Conservation (phyloP, 2,113 vertebrate genomes). For the Prochilodus magdalenae region DNA sequence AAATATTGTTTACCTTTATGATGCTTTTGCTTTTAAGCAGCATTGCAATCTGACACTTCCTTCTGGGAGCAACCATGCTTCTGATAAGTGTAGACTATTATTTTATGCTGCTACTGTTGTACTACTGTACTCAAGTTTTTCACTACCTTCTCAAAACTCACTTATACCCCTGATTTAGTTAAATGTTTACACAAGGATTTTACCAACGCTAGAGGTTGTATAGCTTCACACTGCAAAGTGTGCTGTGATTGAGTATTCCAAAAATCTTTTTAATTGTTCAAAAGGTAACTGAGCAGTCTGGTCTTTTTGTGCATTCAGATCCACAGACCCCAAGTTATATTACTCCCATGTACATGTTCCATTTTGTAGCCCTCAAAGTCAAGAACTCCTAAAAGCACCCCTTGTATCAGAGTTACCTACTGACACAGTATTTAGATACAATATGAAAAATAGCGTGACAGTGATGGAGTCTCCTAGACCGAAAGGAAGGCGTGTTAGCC, state of each 20-base stretch:
- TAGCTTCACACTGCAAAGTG: too few relatives aligned
- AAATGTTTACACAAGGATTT: too few relatives aligned
- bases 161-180: background rate
- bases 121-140: background rate
- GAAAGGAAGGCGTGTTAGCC: background rate
- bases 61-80: too few relatives aligned
- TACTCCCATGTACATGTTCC: slow-evolving; percentile 9
- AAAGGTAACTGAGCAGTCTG: too few relatives aligned
- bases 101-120: background rate
- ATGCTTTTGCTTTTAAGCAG: too few relatives aligned
- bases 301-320: background rate
- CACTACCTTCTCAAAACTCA: background rate
- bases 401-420: background rate
- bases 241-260: too few relatives aligned
- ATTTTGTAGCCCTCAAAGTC: background rate
- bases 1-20: too few relatives aligned
- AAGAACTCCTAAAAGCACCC: background rate
- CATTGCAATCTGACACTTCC: too few relatives aligned
- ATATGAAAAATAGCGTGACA: slow-evolving; percentile 15
- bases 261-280: too few relatives aligned
- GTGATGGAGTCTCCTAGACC: slow-evolving; percentile 24
- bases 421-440: slow-evolving; percentile 29
- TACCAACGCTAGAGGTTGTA: too few relatives aligned
- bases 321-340: background rate
- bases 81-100: too few relatives aligned